These are phyloP conservation scores for Sebastes minor DNA, from an alignment of 2,797 vertebrate genomes.

Conservation along the genomic window DNA sequence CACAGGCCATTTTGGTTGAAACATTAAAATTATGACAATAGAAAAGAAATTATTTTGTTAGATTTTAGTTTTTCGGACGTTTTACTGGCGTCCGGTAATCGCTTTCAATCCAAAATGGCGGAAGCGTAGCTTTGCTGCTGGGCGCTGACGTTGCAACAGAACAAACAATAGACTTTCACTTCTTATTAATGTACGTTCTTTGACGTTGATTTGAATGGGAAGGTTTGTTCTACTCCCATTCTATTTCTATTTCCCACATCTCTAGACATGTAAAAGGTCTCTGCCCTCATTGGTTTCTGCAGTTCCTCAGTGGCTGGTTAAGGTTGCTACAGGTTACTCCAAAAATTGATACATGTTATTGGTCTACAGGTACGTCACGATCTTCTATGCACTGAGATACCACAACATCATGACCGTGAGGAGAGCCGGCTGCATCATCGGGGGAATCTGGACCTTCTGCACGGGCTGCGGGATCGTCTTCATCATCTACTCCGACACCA, in stretches of 20 bases:
- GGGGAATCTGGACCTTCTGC: slow-evolving; percentile 93
- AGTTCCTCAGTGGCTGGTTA: not conserved
- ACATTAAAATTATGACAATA: too few species aligned
- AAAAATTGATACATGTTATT: not conserved
- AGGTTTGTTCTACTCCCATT: too few species aligned
- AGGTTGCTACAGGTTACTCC: not conserved
- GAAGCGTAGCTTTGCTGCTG: too few species aligned
- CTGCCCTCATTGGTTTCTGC: not conserved
- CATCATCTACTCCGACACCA: slow-evolving; percentile 94
- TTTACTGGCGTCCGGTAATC: too few species aligned
- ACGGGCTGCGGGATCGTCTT: slow-evolving; percentile 91
- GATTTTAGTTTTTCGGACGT: too few species aligned
- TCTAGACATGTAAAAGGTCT: not conserved
- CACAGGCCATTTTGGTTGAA: too few species aligned
- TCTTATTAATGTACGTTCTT: too few species aligned
- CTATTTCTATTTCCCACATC: not conserved
- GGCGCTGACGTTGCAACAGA: too few species aligned
- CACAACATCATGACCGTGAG: slow-evolving; percentile 95
- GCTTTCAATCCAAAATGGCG: too few species aligned
- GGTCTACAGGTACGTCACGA: slow-evolving; percentile 88
- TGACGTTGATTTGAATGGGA: too few species aligned
- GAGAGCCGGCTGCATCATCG: slow-evolving; percentile 88
- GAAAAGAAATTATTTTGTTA: too few species aligned
- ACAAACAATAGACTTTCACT: too few species aligned
- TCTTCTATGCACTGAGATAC: slow-evolving; percentile 97